Percentiles rank a stretch among this genome's conserved stretches.
phyloP scores from a whole-genome alignment of 2,888 invertebrate species.

The Apodemia zela region DNA sequence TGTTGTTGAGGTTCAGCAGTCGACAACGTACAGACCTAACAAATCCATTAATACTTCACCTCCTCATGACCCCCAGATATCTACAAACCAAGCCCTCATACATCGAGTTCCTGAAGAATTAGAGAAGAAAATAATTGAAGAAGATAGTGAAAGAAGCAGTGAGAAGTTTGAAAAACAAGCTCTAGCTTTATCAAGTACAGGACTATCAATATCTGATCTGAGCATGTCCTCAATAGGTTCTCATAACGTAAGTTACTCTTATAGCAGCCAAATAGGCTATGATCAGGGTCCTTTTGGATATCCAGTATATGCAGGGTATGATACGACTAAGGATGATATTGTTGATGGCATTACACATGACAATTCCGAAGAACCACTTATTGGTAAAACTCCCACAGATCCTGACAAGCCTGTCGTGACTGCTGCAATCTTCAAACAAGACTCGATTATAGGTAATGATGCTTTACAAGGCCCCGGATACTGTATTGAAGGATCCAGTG shows the following conservation, averaged over 20 bases:
- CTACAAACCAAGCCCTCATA: slow-evolving; percentile 71
- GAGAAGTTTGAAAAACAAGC: slow-evolving; percentile 60
- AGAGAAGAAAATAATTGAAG: slow-evolving; percentile 52
- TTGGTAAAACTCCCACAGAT: slow-evolving; percentile 70
- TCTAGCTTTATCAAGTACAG: slow-evolving; percentile 83
- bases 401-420: slow-evolving; percentile 85
- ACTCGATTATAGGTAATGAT: slow-evolving; percentile 73
- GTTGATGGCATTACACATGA: slow-evolving; percentile 59
- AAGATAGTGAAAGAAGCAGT: slow-evolving; percentile 56
- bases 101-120: slow-evolving; percentile 66
- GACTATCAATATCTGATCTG: slow-evolving; percentile 90
- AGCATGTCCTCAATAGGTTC: slow-evolving; percentile 86
- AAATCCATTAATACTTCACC: slow-evolving; percentile 56
- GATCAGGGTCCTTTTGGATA: slow-evolving; percentile 87
- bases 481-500: slow-evolving; percentile 73
- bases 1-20: slow-evolving; percentile 84
- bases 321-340: slow-evolving; percentile 59
- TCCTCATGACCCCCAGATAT: slow-evolving; percentile 63
- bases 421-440: slow-evolving; percentile 85
- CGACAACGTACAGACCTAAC: slow-evolving; percentile 60
- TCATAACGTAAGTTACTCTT: slow-evolving; percentile 87
- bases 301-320: slow-evolving; percentile 81
- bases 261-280: slow-evolving; percentile 89
- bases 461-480: slow-evolving; percentile 67
- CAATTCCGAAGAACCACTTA: slow-evolving; percentile 70